Conservation (phyloP, 2,113 vertebrate species). For the Megaceryle maxima region DNA sequence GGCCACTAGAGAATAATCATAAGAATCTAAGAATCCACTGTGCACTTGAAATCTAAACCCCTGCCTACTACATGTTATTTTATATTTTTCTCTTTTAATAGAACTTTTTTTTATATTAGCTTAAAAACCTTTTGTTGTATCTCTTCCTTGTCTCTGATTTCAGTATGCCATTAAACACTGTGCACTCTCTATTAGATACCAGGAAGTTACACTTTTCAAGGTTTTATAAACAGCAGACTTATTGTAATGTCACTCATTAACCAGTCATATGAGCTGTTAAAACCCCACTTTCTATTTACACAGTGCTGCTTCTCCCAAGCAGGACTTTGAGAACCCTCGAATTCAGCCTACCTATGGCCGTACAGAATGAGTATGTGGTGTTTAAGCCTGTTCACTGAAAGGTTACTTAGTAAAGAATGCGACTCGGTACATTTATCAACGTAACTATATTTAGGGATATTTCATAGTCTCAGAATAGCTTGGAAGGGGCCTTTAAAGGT, state of each 20-base stretch:
- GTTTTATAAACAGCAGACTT: neutral
- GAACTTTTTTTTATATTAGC: neutral
- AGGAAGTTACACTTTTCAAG: neutral
- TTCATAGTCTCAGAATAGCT: neutral
- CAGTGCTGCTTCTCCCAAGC: neutral
- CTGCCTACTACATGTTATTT: accelerated
- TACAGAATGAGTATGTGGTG: neutral
- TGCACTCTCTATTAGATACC: neutral
- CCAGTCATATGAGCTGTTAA: neutral
- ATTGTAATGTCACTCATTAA: constrained; percentile 38
- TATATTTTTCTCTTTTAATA: neutral
- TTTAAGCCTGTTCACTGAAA: neutral
- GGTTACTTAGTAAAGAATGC: neutral
- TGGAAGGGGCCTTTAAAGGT: neutral
- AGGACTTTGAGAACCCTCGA: neutral
- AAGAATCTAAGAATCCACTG: neutral
- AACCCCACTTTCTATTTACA: neutral
- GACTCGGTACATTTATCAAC: neutral
- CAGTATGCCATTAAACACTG: neutral
- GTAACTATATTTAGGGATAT: neutral
- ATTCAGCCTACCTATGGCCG: neutral
- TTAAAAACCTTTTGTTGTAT: neutral
- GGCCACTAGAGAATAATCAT: neutral
- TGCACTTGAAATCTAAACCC: neutral
- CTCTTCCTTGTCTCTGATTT: neutral